These are phyloP conservation scores for Heliocidaris tuberculata DNA, from an alignment of 35 echinoderm and acorn worm species.

Conservation along the genomic window DNA sequence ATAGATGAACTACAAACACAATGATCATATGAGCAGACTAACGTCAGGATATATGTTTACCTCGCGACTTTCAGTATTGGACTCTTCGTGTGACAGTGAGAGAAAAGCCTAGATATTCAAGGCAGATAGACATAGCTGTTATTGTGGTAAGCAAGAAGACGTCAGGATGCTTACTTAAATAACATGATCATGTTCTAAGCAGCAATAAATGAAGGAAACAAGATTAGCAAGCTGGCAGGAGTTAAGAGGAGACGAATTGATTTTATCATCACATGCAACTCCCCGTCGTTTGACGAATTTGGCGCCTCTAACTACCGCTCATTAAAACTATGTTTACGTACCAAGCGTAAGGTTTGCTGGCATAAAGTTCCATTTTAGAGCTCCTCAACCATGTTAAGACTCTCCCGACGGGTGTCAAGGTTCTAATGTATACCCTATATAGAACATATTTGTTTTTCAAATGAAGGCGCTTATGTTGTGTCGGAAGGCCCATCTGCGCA, in stretches of 20 bases:
- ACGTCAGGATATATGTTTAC: too few species aligned
- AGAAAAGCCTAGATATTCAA: not conserved
- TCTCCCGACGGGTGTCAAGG: not conserved
- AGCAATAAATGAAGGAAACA: not conserved
- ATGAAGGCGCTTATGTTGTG: not conserved
- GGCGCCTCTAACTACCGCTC: not conserved
- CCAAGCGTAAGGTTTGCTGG: not conserved
- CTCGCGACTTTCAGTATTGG: too few species aligned
- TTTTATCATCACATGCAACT: not conserved
- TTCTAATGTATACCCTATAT: not conserved
- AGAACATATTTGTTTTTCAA: not conserved
- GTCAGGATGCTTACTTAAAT: not conserved
- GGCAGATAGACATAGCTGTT: not conserved
- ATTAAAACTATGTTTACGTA: slow-evolving; percentile 12
- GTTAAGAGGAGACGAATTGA: not conserved
- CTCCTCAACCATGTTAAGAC: too few species aligned
- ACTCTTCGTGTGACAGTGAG: too few species aligned
- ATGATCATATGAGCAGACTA: too few species aligned
- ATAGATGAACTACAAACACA: too few species aligned
- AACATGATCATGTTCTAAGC: not conserved
- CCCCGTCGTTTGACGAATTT: not conserved
- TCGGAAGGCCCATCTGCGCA: not conserved
- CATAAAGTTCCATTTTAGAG: not conserved
- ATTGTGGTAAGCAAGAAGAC: not conserved
- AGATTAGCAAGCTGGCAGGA: not conserved